These are phyloP conservation scores for Drosophila neotestacea DNA, from an alignment of 2,888 invertebrate genomes.

Conservation along the genomic window DNA sequence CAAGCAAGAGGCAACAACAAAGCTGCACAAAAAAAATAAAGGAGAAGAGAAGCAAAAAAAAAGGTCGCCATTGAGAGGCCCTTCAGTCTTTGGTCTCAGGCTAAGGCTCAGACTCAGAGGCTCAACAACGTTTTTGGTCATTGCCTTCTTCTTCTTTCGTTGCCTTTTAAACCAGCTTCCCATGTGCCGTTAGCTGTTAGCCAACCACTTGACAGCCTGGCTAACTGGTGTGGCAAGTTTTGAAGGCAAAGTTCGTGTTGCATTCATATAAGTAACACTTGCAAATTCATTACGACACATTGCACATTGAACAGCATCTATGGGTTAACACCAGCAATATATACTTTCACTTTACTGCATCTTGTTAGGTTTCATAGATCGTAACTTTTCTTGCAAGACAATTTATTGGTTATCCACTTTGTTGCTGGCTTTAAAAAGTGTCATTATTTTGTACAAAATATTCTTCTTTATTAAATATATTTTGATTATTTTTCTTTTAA, in stretches of 20 bases:
- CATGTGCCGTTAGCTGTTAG: constrained; percentile 44
- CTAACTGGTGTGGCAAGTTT: constrained; percentile 43
- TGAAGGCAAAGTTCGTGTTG: constrained; percentile 43
- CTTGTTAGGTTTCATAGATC: constrained; percentile 3
- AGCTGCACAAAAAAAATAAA: background rate
- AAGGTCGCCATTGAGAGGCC: constrained; percentile 45
- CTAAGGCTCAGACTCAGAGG: constrained; percentile 7
- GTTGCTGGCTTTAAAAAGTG: too few relatives aligned
- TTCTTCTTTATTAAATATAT: background rate
- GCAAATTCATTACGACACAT: constrained; percentile 25
- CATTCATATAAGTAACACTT: constrained; percentile 18
- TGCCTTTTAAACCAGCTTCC: constrained; percentile 18
- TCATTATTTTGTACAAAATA: too few relatives aligned
- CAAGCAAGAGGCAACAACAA: constrained; percentile 32
- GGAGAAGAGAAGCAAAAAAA: background rate
- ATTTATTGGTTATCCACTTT: background rate
- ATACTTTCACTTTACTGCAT: constrained; percentile 24
- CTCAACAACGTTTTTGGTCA: constrained; percentile 21
- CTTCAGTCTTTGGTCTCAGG: constrained; percentile 8
- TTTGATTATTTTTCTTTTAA: background rate
- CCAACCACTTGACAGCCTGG: constrained; percentile 37
- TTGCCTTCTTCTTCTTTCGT: constrained; percentile 14
- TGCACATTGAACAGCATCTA: constrained; percentile 20
- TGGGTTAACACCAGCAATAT: background rate
- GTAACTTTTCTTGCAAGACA: background rate